Percentiles rank a stretch among this genome's conserved stretches.
Conservation (phyloP, 2,113 vertebrate species). For the Labeo catla region DNA sequence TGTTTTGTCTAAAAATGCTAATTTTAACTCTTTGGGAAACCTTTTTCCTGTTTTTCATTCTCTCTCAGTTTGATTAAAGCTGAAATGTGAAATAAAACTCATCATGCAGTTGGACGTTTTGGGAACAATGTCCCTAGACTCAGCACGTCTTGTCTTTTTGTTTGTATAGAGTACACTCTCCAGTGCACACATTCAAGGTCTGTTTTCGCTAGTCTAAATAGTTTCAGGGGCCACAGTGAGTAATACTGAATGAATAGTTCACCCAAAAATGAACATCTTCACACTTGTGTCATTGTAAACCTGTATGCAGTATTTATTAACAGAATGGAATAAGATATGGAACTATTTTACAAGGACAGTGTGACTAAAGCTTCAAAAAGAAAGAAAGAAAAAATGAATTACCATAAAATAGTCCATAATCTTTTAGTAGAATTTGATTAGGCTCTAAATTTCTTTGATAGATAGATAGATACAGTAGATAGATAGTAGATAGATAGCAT, state of each 20-base stretch:
- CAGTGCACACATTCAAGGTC: background rate
- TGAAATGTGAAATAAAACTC: constrained; percentile 12
- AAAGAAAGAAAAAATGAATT: background rate
- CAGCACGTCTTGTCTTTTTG: constrained; percentile 20
- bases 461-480: no score
- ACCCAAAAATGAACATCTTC: background rate
- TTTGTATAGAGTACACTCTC: constrained; percentile 8
- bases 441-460: no score
- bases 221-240: background rate
- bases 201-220: constrained; percentile 4
- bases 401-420: no score
- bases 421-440: no score
- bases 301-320: background rate
- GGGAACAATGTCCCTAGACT: background rate
- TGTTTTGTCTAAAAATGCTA: background rate
- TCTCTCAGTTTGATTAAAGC: background rate
- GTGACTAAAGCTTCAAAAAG: background rate
- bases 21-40: background rate
- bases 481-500: no score
- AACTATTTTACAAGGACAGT: background rate
- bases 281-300: background rate
- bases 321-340: background rate
- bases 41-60: background rate
- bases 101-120: constrained; percentile 21
- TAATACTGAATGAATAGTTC: constrained; percentile 1